A percentile compares a stretch with the other conserved stretches of the same genome.
Evolutionary conservation across 92 coral and sea anemone species (phyloP).

Genomic region (Porites evermanni): DNA sequence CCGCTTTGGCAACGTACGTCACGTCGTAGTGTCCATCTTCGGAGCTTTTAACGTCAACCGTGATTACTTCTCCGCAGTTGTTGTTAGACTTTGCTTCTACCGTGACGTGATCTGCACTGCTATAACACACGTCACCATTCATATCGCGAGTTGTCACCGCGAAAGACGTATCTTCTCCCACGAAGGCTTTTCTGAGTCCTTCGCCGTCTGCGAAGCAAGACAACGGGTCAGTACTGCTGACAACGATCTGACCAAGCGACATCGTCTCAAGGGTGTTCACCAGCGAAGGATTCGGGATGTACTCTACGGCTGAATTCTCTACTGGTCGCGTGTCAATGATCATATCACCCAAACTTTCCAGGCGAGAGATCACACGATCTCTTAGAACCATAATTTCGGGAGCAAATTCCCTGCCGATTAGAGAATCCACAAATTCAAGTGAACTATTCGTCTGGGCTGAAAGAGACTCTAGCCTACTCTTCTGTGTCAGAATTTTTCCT

Average conservation of each 20-base stretch:
- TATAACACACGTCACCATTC: constrained; percentile 80
- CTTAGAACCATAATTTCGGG: constrained; percentile 70
- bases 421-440: constrained; percentile 67
- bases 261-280: constrained; percentile 73
- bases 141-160: constrained; percentile 77
- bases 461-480: constrained; percentile 51
- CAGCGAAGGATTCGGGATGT: constrained; percentile 79
- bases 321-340: constrained; percentile 77
- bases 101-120: constrained; percentile 69
- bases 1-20: constrained; percentile 65
- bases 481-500: constrained; percentile 73
- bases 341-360: constrained; percentile 63
- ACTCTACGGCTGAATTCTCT: constrained; percentile 78
- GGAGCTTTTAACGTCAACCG: constrained; percentile 43
- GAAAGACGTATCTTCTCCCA: constrained; percentile 82
- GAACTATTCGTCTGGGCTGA: constrained; percentile 62
- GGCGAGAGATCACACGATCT: constrained; percentile 68
- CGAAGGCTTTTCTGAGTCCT: constrained; percentile 76
- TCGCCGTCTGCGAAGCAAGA: constrained; percentile 76
- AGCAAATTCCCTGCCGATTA: constrained; percentile 68
- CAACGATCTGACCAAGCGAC: constrained; percentile 77
- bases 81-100: constrained; percentile 63
- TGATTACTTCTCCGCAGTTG: constrained; percentile 35
- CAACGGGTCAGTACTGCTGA: constrained; percentile 80
- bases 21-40: constrained; percentile 82